phyloP scores from a whole-genome alignment of 2,888 invertebrate species.

The Drosophila borborema region DNA sequence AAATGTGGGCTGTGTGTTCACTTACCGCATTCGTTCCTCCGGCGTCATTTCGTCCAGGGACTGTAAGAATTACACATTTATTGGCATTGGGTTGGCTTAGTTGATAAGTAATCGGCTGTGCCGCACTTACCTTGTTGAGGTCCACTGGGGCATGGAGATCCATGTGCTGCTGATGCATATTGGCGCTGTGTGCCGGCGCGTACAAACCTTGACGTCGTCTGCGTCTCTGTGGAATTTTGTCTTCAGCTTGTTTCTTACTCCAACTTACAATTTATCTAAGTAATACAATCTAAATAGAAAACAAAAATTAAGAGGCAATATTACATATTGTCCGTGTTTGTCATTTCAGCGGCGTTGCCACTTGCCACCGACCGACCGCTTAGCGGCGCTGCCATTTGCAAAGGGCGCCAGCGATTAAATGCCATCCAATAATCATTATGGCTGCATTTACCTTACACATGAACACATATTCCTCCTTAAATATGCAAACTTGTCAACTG shows the following conservation, averaged over 20 bases:
- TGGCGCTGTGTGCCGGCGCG: conserved; percentile 50
- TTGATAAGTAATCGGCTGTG: no score
- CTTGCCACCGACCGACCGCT: conserved; percentile 26
- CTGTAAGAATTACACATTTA: conserved; percentile 84
- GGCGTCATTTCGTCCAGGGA: conserved; percentile 90
- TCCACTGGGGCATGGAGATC: conserved; percentile 86
- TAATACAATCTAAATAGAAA: conserved; percentile 36
- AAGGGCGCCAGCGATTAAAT: conserved; percentile 3
- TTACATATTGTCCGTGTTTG: conserved; percentile 61
- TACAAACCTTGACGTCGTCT: conserved; percentile 49
- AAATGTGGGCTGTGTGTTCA: not conserved
- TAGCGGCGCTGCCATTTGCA: conserved; percentile 46
- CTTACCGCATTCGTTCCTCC: conserved; percentile 91
- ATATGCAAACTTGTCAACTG: not conserved
- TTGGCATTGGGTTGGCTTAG: not conserved
- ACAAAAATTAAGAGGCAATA: conserved; percentile 44
- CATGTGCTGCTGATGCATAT: conserved; percentile 77
- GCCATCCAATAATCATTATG: not conserved
- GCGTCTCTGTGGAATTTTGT: conserved; percentile 60
- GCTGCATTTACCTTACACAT: conserved; percentile 5
- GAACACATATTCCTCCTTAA: not conserved
- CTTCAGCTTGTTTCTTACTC: conserved; percentile 26
- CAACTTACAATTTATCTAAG: conserved; percentile 43
- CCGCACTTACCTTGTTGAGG: conserved; percentile 86
- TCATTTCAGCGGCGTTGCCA: conserved; percentile 36